Conservation (phyloP, 2,888 invertebrate species). For the Lasioglossum vierecki region DNA sequence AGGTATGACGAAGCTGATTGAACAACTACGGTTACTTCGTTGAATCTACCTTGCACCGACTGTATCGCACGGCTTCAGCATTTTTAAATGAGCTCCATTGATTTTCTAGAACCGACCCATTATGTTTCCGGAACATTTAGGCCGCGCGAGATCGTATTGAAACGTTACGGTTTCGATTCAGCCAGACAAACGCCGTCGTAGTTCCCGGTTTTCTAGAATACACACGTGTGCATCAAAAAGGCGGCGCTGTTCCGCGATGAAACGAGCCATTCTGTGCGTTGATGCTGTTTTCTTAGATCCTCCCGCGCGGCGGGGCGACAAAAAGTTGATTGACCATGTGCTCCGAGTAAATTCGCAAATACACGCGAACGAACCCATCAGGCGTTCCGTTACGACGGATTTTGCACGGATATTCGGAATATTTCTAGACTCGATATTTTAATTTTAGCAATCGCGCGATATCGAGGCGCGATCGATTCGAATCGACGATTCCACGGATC, state of each 20-base stretch:
- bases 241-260: constrained; percentile 12
- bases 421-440: constrained; percentile 32
- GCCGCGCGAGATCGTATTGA: constrained; percentile 35
- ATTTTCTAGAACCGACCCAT: not conserved
- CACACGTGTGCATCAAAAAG: constrained; percentile 7
- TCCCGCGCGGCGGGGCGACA: not conserved
- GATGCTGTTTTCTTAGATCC: constrained; percentile 21
- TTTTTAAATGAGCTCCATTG: not conserved
- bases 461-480: constrained; percentile 27
- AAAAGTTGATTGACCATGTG: constrained; percentile 13
- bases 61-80: too few species aligned
- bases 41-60: too few species aligned
- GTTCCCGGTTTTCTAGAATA: constrained; percentile 45
- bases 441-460: constrained; percentile 46
- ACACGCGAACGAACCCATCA: not conserved
- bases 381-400: not conserved
- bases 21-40: too few species aligned
- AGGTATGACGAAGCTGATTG: too few species aligned
- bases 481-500: constrained; percentile 9
- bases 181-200: constrained; percentile 32
- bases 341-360: constrained; percentile 19
- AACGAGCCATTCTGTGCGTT: not conserved
- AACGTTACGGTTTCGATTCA: constrained; percentile 38
- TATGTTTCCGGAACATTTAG: constrained; percentile 28
- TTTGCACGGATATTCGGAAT: constrained; percentile 25